Base-by-base conservation (phyloP, 2,888 invertebrate genomes). In the Incurvaria masculella region DNA sequence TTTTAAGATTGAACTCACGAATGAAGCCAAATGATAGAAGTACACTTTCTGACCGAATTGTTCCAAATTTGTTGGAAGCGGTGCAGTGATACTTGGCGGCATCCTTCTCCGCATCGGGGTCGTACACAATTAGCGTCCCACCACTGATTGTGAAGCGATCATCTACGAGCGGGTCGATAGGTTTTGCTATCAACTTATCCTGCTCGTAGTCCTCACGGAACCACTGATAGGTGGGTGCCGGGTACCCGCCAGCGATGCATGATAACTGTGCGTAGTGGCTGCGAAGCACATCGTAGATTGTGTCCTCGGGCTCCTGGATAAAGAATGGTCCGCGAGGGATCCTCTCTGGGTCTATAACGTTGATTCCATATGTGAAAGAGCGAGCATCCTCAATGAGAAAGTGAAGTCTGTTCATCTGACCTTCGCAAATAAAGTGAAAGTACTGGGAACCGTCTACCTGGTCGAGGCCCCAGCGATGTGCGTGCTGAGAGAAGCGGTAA, bases 31-130 rank as follows among this genome's bases (percentile, higher is more conserved):
- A 97, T 42, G 92, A 89, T 4, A 97, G 71, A 45, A 88, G 82
- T 0, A 94, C 91, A 57, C 90, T 93, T 65, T 94, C 91, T 1
- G 96, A 96, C 26, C 92, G 81, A 47, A 97, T 87, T 10, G 88
- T 86, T 3, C 97, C 97, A 75, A 86, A 95, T 61, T 84, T 82
- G 68, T 97, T 97, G n/a, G 84, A 78, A 2, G 96, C 96, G 57
- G 89, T 87, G 63, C 97, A 97, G 62, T 96, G 94, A 68, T 96
- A 97, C 16, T 87, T 84, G 0, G 95, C 93, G 63, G 91, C 85
- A 64, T 97, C 95, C 48, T 78, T 75, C 53, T 84, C 84, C 66
- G 89, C 87, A 59, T 89, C 86, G 1, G 97, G 96, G 59, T 87
- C 83, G 57, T 88, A 86, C 50, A 97, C 95, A 57, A 94, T 92